These are phyloP conservation scores for Parnassius orleans DNA, from an alignment of 2,888 invertebrate species.

Conservation along the genomic window DNA sequence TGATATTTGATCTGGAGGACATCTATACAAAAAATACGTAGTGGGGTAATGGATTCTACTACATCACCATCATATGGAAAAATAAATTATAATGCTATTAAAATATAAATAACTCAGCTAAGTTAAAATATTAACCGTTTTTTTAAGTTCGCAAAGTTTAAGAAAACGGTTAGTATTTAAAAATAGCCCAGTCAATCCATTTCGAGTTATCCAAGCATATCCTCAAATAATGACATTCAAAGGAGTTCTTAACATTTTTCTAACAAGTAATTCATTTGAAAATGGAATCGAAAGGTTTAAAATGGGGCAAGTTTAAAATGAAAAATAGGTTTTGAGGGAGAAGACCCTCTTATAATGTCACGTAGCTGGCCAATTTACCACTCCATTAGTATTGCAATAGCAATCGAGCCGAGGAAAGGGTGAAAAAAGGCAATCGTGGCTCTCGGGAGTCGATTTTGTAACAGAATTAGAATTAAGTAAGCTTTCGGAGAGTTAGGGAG, in stretches of 20 bases:
- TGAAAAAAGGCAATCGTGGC: conserved; percentile 25
- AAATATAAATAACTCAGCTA: no score
- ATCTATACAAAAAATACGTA: no score
- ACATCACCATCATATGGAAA: no score
- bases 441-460: conserved; percentile 4
- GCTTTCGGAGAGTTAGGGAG: conserved; percentile 10
- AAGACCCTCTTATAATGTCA: conserved; percentile 50
- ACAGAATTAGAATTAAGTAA: conserved; percentile 20
- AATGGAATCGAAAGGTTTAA: conserved; percentile 13
- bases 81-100: no score
- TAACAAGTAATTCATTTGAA: conserved; percentile 11
- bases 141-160: no score
- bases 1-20: no score
- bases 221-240: no score
- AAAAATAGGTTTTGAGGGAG: conserved; percentile 9
- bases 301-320: conserved; percentile 12
- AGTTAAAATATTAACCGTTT: no score
- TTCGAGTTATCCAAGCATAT: no score
- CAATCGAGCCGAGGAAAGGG: conserved; percentile 20
- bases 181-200: no score
- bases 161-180: no score
- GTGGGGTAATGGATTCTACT: no score
- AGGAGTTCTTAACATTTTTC: neutral
- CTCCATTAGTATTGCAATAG: conserved; percentile 58
- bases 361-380: conserved; percentile 68